A percentile compares a stretch with the other conserved stretches of the same genome.
These are phyloP conservation scores for Ennomos fuscantarius DNA, from an alignment of 2,888 invertebrate genomes.

Conservation along the genomic window DNA sequence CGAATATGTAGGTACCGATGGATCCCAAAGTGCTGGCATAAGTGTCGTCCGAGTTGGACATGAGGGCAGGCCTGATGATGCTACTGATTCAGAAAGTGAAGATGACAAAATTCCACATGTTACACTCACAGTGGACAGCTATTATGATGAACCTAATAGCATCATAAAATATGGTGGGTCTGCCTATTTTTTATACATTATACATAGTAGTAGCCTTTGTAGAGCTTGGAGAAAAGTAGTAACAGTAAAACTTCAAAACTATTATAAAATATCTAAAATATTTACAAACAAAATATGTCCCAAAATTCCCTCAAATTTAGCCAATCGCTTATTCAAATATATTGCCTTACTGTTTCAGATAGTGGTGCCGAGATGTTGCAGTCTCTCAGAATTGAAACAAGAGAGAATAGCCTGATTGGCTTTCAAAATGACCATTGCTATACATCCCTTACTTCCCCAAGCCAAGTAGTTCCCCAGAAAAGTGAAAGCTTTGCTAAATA, in stretches of 20 bases:
- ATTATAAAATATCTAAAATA: too few species aligned
- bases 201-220: constrained; percentile 1
- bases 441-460: constrained; percentile 88
- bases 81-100: constrained; percentile 83
- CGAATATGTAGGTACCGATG: constrained; percentile 67
- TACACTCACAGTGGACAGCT: constrained; percentile 88
- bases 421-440: constrained; percentile 93
- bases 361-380: constrained; percentile 83
- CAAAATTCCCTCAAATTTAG: too few species aligned
- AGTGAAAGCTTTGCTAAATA: constrained; percentile 63
- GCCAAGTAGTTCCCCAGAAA: constrained; percentile 72
- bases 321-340: too few species aligned
- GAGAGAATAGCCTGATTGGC: constrained; percentile 85
- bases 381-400: constrained; percentile 77
- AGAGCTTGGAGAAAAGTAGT: too few species aligned
- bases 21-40: constrained; percentile 85
- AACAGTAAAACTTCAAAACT: too few species aligned
- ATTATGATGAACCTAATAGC: constrained; percentile 85
- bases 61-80: constrained; percentile 81
- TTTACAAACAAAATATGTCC: too few species aligned
- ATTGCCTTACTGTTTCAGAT: constrained; percentile 48
- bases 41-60: constrained; percentile 86
- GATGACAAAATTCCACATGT: constrained; percentile 87
- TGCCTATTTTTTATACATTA: too few species aligned
- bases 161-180: constrained; percentile 80